A percentile compares a stretch with the other conserved stretches of the same genome.
phyloP scores from a whole-genome alignment of 2,113 vertebrate genomes.

The Cygnus buccinator region DNA sequence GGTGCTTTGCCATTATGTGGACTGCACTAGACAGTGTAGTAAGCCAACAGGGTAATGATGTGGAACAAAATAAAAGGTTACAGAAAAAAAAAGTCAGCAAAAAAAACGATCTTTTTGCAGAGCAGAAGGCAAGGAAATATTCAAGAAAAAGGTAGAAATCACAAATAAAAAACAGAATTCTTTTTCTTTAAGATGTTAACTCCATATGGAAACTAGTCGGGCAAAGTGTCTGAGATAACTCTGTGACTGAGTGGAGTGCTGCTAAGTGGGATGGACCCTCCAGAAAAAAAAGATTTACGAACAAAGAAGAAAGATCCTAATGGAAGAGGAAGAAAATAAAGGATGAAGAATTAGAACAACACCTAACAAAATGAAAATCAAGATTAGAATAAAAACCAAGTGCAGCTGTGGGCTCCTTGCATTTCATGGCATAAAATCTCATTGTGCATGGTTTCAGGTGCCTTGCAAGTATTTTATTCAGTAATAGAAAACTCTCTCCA shows the following conservation, averaged over 20 bases:
- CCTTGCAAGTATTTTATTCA: background rate
- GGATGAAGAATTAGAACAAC: background rate
- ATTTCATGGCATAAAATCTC: background rate
- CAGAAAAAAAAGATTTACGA: background rate
- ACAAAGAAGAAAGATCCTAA: background rate
- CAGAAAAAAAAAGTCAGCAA: background rate
- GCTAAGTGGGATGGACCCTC: background rate
- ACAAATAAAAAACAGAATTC: background rate
- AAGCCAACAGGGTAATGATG: background rate
- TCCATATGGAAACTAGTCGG: background rate
- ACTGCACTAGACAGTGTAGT: background rate
- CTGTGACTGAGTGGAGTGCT: background rate
- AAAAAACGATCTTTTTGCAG: background rate
- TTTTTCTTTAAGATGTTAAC: background rate
- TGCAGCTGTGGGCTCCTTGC: background rate
- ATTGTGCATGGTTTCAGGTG: background rate
- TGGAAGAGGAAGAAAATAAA: background rate
- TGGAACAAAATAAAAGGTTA: background rate
- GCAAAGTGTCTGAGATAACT: background rate
- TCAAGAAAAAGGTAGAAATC: background rate
- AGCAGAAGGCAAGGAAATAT: background rate
- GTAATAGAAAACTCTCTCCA: background rate
- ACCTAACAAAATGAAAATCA: background rate
- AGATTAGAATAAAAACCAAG: background rate
- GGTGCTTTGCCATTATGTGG: conserved; percentile 2